Evolutionary conservation across 2,888 invertebrate genomes (phyloP), one percentile per base, ranked within the genome.

Genomic region (Lycocerus yunnanus): DNA sequence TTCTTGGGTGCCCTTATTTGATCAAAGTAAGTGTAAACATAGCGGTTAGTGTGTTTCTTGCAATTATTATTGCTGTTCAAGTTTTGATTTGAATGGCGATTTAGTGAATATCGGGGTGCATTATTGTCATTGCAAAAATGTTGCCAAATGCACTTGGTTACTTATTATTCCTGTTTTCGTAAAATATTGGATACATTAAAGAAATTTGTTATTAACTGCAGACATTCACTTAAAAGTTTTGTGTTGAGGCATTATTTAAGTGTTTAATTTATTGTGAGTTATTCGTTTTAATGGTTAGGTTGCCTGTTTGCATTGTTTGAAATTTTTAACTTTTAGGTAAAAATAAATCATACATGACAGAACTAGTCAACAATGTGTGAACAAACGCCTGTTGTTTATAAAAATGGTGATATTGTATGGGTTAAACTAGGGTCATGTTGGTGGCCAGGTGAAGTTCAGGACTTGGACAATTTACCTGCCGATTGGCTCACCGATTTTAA

Each of bases 401-500:
- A 89, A 82, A 92, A 93, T 81, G 94, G 94, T 69, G 94, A 95
- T 83, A 89, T 95, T 82, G 95, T 95, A 78, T 96, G 95, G 95
- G 94, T 95, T 15, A 95, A 95, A 86, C 87, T 95, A 77, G 93
- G 94, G 58, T 89, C 91, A 59, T 92, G 91, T 82, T 96, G 95
- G 95, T 96, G 96, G 96, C 95, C 96, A 20, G 95, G 94, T 11
- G 93, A 93, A 86, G 94, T 95, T 75, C 90, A 90, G 77, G 87
- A 89, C 79, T 85, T 89, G 16, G 90, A 91, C 70, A 89, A 89
- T 82, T 87, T 94, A 72, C 93, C 94, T 18, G 90, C 92, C 80
- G 93, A 94, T 83, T 88, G 93, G 80, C 87, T 92, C 76, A 86
- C 88, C 66, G 91, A 92, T 71, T 90, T 93, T 83, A 89, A 90